Percentiles rank a stretch among this genome's conserved stretches.
phyloP scores from a whole-genome alignment of 2,888 invertebrate genomes.

The Leptura quadrifasciata region DNA sequence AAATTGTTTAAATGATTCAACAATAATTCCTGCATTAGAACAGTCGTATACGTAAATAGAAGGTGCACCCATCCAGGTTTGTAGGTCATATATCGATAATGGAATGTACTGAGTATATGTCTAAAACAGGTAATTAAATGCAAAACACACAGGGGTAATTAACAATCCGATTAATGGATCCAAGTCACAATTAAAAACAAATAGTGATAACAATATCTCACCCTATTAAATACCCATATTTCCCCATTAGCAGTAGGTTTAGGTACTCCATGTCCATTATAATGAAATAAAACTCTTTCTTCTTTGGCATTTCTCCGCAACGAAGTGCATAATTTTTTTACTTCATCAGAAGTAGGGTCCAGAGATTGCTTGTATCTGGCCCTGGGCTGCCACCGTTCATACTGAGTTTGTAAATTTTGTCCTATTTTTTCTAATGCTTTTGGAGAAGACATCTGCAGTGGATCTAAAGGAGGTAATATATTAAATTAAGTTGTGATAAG shows the following conservation, averaged over 20 bases:
- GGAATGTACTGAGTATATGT: conserved; percentile 99
- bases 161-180: background rate
- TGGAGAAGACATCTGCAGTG: conserved; percentile 89
- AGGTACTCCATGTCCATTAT: conserved; percentile 99
- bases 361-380: conserved; percentile 97
- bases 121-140: conserved; percentile 73
- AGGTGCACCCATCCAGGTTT: conserved; percentile 99
- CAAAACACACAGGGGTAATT: background rate
- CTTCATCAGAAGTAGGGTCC: conserved; percentile 98
- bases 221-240: conserved; percentile 99
- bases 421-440: conserved; percentile 97
- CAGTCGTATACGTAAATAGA: conserved; percentile 99
- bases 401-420: conserved; percentile 93
- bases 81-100: conserved; percentile 97
- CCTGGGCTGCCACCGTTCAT: conserved; percentile 98
- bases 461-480: conserved; percentile 79
- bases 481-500: background rate
- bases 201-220: conserved; percentile 69
- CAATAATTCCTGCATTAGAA: conserved; percentile 97
- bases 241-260: conserved; percentile 98
- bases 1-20: conserved; percentile 92
- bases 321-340: conserved; percentile 96
- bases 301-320: conserved; percentile 97
- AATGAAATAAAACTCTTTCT: conserved; percentile 98
- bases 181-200: conserved; percentile 5